Conservation (phyloP, 2,113 vertebrate species). For the Stegostoma tigrinum region DNA sequence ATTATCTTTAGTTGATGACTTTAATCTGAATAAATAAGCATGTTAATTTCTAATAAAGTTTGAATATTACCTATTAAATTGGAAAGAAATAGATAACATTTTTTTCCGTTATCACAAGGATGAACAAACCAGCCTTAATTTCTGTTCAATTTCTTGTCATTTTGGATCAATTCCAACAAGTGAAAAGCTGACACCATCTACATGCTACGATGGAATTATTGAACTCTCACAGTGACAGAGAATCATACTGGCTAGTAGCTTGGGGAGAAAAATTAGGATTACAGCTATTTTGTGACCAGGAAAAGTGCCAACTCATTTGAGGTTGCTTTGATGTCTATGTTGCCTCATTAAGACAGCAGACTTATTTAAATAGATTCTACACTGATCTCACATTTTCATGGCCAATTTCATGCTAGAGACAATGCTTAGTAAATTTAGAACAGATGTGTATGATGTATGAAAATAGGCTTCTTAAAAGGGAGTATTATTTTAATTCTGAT, state of each 20-base stretch:
- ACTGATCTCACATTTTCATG: background rate
- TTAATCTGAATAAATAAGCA: background rate
- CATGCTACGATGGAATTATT: background rate
- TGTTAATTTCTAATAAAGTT: background rate
- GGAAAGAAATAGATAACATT: background rate
- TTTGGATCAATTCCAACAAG: background rate
- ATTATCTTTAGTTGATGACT: background rate
- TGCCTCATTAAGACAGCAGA: background rate
- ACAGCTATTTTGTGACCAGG: constrained; percentile 3
- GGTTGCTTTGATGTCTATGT: background rate
- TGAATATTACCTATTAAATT: background rate
- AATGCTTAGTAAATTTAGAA: background rate
- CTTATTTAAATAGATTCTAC: background rate
- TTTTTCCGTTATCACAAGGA: background rate
- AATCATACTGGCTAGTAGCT: background rate
- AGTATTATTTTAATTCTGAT: background rate
- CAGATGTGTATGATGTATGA: background rate
- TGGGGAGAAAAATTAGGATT: background rate
- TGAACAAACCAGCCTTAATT: background rate
- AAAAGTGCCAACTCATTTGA: background rate
- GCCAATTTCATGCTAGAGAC: background rate
- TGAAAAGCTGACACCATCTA: background rate
- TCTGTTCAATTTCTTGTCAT: background rate
- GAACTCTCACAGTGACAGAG: background rate
- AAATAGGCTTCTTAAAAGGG: background rate